Base-by-base conservation (phyloP, 2,797 vertebrate genomes). In the Cottoperca gobio region DNA sequence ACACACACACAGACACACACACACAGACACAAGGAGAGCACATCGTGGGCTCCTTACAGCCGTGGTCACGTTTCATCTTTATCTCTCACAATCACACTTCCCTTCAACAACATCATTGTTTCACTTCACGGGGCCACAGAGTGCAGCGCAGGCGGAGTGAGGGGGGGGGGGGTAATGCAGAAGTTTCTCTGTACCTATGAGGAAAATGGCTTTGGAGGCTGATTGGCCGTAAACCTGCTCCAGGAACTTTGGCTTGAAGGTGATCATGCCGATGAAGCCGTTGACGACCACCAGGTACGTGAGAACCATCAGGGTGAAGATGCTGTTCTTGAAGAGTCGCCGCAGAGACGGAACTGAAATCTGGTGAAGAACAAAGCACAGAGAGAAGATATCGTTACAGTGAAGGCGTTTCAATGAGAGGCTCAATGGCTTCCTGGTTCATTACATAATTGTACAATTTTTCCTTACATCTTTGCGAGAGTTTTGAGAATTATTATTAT, bases 171-270 rank as follows among this genome's bases (percentile, higher is more conserved):
- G n/a, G n/a, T n/a, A n/a, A n/a, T n/a, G n/a, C 21, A 50, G 37
- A 7, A n/a, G n/a, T 26, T 33, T 55, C 28, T 60, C 4, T 12
- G 13, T 91, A 95, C 94, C 95, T 82, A 95, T 95, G 66, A 95
- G 68, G 58, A 99, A 97, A 93, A 97, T 99, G 54, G 96, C 95
- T 87, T 94, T 97, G 40, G 97, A 96, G 37, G 97, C 91, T 0
- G 97, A 95, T 81, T 99, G 97, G 24, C 97, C 97, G 1, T 95
- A 99, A 45, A 95, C 89, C 48, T 99, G 97, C 39, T 99, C 98
- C 81, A 99, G 94, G 75, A 94, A 98, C 83, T 99, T 99, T 1
- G 98, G 96, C 76, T 99, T 98, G 73, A 98, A 99, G 0, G 98
- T 99, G 81, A 99, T 96, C 96, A 99, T 95, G 78, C 98, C 98